Evolutionary conservation across 2,113 vertebrate species (phyloP).

Genomic region (Notiomystis cincta): DNA sequence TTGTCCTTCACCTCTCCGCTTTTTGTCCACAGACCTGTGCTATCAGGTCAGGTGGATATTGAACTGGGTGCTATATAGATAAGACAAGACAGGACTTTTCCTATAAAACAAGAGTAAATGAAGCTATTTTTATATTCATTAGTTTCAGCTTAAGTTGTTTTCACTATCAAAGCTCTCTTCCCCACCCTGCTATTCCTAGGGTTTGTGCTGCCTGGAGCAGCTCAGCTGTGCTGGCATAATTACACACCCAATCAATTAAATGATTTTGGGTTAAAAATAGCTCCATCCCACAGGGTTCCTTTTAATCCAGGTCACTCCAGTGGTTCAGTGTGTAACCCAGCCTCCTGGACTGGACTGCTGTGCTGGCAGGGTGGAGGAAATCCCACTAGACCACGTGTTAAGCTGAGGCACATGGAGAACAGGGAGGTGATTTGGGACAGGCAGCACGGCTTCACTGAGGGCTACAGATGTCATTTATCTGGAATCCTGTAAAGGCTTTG

Average conservation of each 20-base stretch:
- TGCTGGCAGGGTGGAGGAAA: neutral
- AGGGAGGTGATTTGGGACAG: neutral
- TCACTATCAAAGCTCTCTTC: neutral
- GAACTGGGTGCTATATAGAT: neutral
- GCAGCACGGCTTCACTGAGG: neutral
- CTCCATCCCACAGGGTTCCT: neutral
- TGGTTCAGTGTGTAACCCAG: neutral
- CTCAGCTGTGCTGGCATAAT: neutral
- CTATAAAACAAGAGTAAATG: neutral
- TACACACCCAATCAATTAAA: neutral
- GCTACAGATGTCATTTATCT: neutral
- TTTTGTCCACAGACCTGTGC: neutral
- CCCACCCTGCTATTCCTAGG: neutral
- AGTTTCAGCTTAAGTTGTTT: neutral
- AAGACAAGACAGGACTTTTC: neutral
- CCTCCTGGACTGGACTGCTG: neutral
- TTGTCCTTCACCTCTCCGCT: neutral
- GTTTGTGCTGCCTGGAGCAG: neutral
- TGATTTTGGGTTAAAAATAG: neutral
- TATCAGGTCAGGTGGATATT: neutral
- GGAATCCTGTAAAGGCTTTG: neutral
- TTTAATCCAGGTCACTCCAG: neutral
- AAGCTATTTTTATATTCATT: neutral
- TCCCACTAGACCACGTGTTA: neutral
- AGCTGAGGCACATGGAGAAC: neutral